Evolutionary conservation across 2,113 vertebrate species (phyloP).

Genomic region (Silurus meridionalis): DNA sequence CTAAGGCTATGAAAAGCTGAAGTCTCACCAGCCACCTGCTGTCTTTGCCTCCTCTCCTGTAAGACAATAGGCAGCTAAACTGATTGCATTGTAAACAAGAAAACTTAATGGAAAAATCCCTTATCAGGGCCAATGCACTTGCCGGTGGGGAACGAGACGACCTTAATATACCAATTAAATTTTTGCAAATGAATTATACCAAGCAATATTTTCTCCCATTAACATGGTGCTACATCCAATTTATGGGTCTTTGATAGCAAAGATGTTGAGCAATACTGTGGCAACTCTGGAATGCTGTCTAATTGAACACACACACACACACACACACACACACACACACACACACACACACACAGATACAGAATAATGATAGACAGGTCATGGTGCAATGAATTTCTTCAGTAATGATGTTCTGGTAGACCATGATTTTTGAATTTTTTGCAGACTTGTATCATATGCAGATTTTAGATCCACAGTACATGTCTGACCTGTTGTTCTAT

Average conservation of each 20-base stretch:
- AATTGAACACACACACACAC: conserved; percentile 25
- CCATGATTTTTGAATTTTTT: neutral
- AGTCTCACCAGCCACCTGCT: neutral
- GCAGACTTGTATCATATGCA: neutral
- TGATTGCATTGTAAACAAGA: conserved; percentile 73
- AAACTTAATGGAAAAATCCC: conserved; percentile 64
- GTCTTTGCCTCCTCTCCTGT: conserved; percentile 26
- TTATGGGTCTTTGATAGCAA: conserved; percentile 74
- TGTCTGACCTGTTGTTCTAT: neutral
- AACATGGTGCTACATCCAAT: conserved; percentile 74
- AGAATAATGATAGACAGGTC: neutral
- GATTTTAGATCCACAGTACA: neutral
- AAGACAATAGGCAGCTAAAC: conserved; percentile 52
- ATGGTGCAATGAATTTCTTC: neutral
- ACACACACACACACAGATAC: neutral
- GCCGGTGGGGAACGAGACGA: conserved; percentile 61
- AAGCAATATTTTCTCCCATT: conserved; percentile 76
- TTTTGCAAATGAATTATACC: conserved; percentile 79
- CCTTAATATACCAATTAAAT: conserved; percentile 75
- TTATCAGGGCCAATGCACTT: conserved; percentile 65
- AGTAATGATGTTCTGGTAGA: neutral
- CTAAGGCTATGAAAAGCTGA: neutral
- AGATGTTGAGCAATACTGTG: conserved; percentile 58
- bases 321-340: conserved; percentile 16
- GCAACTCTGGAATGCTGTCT: conserved; percentile 10